Base-by-base conservation (phyloP, 1,140 invertebrate genomes). In the Dolichoris vasculosae region DNA sequence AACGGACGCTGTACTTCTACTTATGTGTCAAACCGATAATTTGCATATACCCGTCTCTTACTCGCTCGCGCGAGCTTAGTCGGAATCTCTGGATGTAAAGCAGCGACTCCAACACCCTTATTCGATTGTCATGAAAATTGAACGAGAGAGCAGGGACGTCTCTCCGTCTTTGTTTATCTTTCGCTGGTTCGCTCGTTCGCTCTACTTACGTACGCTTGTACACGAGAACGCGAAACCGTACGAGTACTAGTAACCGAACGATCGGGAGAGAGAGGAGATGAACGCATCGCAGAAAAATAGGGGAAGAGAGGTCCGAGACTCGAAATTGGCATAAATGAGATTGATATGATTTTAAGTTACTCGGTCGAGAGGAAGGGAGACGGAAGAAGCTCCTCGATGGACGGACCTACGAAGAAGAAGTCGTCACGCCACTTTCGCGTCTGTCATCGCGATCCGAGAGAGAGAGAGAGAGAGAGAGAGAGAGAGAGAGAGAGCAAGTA, bases 251-350 rank as follows among this genome's bases (percentile, higher is more conserved):
- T 55, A 73, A 82, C 46, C 73, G n/a, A 46, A 55, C 80, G 26
- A 40, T 40, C 17, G 20, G 11, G 30, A 73, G 40, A 81, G 63
- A 59, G 78, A 43, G 35, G 76, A 67, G 3, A 67, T 32, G 67
- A 46, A 69, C 64, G 82, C 43, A 77, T 79, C n/a, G 75, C 69
- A 26, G 30, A 87, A 69, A 86, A 78, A 82, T 64, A 83, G 63
- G 30, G 80, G 46, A 75, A 69, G 59, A 71, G 48, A 32, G 83
- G 73, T 30, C 38, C 69, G 77, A 87, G 84, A 90, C 90, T 90
- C 87, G 89, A 89, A 92, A 92, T 93, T 93, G 92, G 91, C 91
- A 93, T 93, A 93, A 93, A 92, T 93, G 92, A 93, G 92, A 93
- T 93, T 93, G 91, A 93, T 93, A 92, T 89, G 91, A 93, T 89